Percentiles rank a stretch among this genome's conserved stretches.
These are phyloP conservation scores for Cassiopea andromeda DNA, from an alignment of 30 jellyfish, hydroid and myxozoan genomes.

Conservation along the genomic window DNA sequence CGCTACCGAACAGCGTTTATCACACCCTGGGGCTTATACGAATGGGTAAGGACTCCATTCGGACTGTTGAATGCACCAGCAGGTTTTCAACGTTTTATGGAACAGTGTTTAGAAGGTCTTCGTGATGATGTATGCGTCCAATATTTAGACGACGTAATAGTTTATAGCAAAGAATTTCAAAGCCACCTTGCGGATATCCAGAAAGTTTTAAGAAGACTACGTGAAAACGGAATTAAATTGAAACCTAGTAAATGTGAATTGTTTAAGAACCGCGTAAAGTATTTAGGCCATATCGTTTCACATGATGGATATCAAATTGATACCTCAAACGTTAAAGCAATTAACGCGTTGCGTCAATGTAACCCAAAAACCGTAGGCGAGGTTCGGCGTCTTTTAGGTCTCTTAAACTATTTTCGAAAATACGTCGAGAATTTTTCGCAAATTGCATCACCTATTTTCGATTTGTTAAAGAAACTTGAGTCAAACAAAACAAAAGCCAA, in stretches of 20 bases:
- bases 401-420: background rate
- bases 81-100: conserved; percentile 58
- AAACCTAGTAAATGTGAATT: conserved; percentile 36
- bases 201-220: conserved; percentile 21
- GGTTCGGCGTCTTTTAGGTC: background rate
- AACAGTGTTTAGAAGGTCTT: conserved; percentile 29
- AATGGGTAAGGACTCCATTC: conserved; percentile 63
- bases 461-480: background rate
- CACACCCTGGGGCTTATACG: background rate
- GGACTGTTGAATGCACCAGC: conserved; percentile 74
- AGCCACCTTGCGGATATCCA: background rate
- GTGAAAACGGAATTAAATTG: conserved; percentile 40
- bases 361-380: background rate
- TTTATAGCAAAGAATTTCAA: background rate
- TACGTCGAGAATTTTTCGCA: background rate
- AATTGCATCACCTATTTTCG: background rate
- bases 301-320: conserved; percentile 51
- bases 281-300: conserved; percentile 37
- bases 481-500: background rate
- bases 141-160: conserved; percentile 10
- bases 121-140: conserved; percentile 40
- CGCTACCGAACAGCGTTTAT: conserved; percentile 32
- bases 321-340: conserved; percentile 23
- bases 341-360: conserved; percentile 13
- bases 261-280: conserved; percentile 29